phyloP scores from a whole-genome alignment of 1,140 invertebrate species.

The Gryllus bimaculatus region DNA sequence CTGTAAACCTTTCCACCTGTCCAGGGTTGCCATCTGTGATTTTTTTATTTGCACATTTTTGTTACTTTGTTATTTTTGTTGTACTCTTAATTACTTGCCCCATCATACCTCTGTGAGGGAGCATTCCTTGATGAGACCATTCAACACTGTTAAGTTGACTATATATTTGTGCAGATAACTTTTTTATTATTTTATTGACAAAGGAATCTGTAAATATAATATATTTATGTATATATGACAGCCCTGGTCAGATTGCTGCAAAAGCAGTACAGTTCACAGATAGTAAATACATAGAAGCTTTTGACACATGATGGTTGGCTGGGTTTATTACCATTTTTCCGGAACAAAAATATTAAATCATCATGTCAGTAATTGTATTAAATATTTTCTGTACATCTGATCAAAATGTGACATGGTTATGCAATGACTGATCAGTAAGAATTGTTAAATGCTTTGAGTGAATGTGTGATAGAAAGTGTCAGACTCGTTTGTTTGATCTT shows the following conservation, averaged over 20 bases:
- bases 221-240: neutral
- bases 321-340: neutral
- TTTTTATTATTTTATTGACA: too few species aligned
- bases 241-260: neutral
- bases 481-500: too few species aligned
- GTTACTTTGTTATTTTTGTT: neutral
- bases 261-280: neutral
- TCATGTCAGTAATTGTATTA: too few species aligned
- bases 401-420: too few species aligned
- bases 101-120: neutral
- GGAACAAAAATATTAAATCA: neutral
- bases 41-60: neutral
- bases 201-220: neutral
- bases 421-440: too few species aligned
- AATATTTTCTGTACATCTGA: too few species aligned
- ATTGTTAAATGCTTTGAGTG: too few species aligned
- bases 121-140: neutral
- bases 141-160: neutral
- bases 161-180: too few species aligned
- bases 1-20: neutral
- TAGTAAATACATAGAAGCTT: neutral
- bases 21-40: constrained; percentile 2
- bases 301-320: neutral
- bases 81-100: neutral
- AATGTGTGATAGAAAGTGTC: too few species aligned